These are phyloP conservation scores for Tinea semifulvella DNA, from an alignment of 2,888 invertebrate genomes.

Conservation along the genomic window DNA sequence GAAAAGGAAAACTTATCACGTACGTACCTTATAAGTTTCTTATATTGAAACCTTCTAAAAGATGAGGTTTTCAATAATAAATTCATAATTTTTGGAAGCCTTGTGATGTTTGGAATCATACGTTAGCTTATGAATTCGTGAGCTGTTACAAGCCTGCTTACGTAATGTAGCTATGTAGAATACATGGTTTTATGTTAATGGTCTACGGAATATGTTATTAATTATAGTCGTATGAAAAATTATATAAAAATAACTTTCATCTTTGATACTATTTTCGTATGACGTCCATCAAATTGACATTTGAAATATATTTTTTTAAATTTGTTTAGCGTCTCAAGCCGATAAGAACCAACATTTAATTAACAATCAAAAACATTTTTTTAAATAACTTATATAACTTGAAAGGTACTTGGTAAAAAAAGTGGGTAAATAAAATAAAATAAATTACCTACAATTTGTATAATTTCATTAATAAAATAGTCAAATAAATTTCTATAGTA, in stretches of 20 bases:
- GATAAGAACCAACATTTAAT: neutral
- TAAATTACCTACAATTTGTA: neutral
- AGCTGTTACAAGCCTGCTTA: neutral
- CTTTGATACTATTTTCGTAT: conserved; percentile 55
- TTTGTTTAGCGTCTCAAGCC: neutral
- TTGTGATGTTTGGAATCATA: conserved; percentile 17
- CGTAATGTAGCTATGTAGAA: neutral
- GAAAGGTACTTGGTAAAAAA: conserved; percentile 1
- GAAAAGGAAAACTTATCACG: neutral
- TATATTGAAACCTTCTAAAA: conserved; percentile 11
- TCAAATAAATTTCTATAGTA: conserved; percentile 26
- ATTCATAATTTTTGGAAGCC: conserved; percentile 57
- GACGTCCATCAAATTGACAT: conserved; percentile 10
- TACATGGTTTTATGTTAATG: conserved; percentile 4
- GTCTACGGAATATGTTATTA: conserved; percentile 1
- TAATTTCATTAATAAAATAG: neutral
- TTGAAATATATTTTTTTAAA: conserved; percentile 27
- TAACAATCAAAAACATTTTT: neutral
- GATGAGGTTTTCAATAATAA: conserved; percentile 42
- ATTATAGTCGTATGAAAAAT: conserved; percentile 3
- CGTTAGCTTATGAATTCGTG: neutral
- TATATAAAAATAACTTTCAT: conserved; percentile 57
- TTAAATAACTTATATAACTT: neutral
- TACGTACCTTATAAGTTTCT: conserved; percentile 10
- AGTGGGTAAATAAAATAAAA: conserved; percentile 3